Evolutionary conservation across 2,113 vertebrate genomes (phyloP), one percentile per base, ranked within the genome.

Genomic region (Entosphenus tridentatus): DNA sequence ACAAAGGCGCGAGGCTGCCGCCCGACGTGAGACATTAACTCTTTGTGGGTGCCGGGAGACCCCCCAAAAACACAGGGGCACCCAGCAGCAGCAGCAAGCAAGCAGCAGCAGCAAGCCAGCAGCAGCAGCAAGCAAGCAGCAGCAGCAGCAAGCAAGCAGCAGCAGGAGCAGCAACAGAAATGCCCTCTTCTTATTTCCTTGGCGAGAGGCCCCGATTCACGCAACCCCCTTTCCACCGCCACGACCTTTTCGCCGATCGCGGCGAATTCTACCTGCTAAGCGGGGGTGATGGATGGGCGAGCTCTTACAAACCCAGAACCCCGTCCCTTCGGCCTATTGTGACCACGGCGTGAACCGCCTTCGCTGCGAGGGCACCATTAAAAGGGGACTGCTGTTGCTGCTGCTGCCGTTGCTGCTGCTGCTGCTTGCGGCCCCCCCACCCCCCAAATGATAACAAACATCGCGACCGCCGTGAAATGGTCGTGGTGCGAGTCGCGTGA

Each of bases 211-310:
- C 39, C 39, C 39, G 39, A 39, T 39, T 39, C 39, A 39, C 39
- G 39, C 39, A 39, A 5, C 39, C 39, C 39, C 39, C 39, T 5
- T 1, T 39, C 39, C 39, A 39, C 39, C 39, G 6, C 39, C 39
- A 3, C 58, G 58, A 62, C 58, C 13, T 17, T 17, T 62, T 17
- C 16, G 58, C 13, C 58, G 13, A 14, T 17, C 16, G 58, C 58
- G 16, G 13, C 58, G 16, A 62, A 62, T 62, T 62, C 58, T 62
- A 62, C 58, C 58, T 62, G 58, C 16, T 62, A 62, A 62, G 58
- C 58, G 58, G 58, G 58, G 13, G 58, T 62, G 58, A 62, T 62
- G 58, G 58, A 62, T 62, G 58, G 16, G 58, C 58, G 13, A 62
- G 13, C 13, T 13, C 58, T 62, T 62, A 17, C 58, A 62, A 62